These are phyloP conservation scores for Dryobotodes eremita DNA, from an alignment of 2,888 invertebrate species.

Conservation along the genomic window DNA sequence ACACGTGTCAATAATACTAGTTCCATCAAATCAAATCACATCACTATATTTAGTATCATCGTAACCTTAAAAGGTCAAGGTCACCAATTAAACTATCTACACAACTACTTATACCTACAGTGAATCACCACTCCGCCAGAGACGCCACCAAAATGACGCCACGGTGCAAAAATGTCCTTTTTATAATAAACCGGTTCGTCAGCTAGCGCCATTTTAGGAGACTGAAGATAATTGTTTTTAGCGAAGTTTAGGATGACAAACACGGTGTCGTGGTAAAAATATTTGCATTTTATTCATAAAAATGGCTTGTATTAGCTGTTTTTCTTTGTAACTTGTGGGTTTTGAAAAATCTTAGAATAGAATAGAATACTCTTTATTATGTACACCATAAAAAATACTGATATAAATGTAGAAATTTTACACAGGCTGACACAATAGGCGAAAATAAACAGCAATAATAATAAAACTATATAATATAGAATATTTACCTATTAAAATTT, in stretches of 20 bases:
- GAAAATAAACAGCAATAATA: too few species aligned
- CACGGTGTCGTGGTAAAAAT: conserved; percentile 37
- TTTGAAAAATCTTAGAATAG: background rate
- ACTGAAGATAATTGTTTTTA: conserved; percentile 46
- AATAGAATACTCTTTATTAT: too few species aligned
- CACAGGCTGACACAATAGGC: too few species aligned
- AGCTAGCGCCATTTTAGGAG: conserved; percentile 48
- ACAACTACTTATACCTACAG: conserved; percentile 33
- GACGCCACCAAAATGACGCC: conserved; percentile 53
- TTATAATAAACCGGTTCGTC: conserved; percentile 45
- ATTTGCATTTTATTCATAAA: conserved; percentile 8
- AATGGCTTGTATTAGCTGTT: background rate
- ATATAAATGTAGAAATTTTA: too few species aligned
- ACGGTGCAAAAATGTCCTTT: conserved; percentile 49
- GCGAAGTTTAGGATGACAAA: conserved; percentile 29
- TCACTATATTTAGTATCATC: conserved; percentile 1
- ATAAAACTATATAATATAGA: too few species aligned
- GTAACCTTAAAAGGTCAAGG: conserved; percentile 58
- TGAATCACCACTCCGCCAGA: conserved; percentile 54
- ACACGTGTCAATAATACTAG: conserved; percentile 10
- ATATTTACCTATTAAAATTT: background rate
- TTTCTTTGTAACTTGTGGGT: background rate
- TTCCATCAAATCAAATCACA: conserved; percentile 25
- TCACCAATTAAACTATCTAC: conserved; percentile 30
- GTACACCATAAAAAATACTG: too few species aligned